Evolutionary conservation across 2,113 vertebrate species (phyloP), one percentile per base, ranked within the genome.

Genomic region (Nerophis ophidion): DNA sequence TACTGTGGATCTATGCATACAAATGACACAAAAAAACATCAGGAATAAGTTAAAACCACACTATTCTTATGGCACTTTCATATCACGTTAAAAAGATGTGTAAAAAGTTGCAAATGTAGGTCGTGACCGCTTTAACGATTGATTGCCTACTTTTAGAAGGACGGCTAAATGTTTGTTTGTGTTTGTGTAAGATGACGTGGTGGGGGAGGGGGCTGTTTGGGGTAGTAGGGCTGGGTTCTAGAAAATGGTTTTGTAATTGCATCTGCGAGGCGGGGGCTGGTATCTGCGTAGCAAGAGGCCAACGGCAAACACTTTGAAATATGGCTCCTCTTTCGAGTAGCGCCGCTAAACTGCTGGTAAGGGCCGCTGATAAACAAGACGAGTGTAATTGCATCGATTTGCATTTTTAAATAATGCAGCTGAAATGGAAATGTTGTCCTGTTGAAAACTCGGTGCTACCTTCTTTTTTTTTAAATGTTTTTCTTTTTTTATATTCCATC

Each of bases 171-270:
- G 19, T 68, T n/a, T 68, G 33, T 66, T 47, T 58, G 44, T 51
- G 17, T 71, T 26, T 38, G 52, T 50, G 4, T 9, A 4, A 11
- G 54, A 10, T 19, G 36, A 8, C 3, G 34, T 54, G 1, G 34
- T 35, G 5, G 51, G 62, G 56, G 69, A 64, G 63, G 36, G 9
- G 15, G 11, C 17, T 17, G 44, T 42, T 79, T 5, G 40, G 38
- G 60, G 64, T 33, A 74, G 63, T 50, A 19, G 79, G 66, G 79
- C 73, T 75, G 75, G 82, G 86, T 85, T 83, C 66, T 72, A 70
- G 79, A 77, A 87, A 88, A 88, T 77, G 72, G 76, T 85, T 84
- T 79, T 77, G 79, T 90, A 89, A 90, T 90, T 89, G 85, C 86
- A 81, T 86, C 86, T 85, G 82, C 63, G 17, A 83, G 84, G 81